Evolutionary conservation across 2,113 vertebrate species (phyloP).

Genomic region (pig (Sus scrofa)): T2T-Sscrofa CM000817.6:153016501-153017000

Average conservation of each 20-base stretch:
- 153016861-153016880: neutral
- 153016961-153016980: no score
- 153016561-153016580: constrained; percentile 47
- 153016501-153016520: constrained; percentile 17
- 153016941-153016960: no score
- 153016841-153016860: neutral
- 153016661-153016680: neutral
- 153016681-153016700: neutral
- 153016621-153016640: constrained; percentile 44
- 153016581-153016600: constrained; percentile 32
- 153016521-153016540: constrained; percentile 47
- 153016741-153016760: neutral
- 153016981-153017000: no score
- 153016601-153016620: neutral
- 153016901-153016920: no score
- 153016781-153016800: neutral
- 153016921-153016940: no score
- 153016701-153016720: neutral
- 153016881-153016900: constrained; percentile 35
- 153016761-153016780: neutral
- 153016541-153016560: constrained; percentile 31
- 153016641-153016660: neutral
- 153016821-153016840: constrained; percentile 2
- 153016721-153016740: neutral
- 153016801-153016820: neutral